Base-by-base conservation (phyloP, 2,888 invertebrate species). In the Periphyllus acericola region DNA sequence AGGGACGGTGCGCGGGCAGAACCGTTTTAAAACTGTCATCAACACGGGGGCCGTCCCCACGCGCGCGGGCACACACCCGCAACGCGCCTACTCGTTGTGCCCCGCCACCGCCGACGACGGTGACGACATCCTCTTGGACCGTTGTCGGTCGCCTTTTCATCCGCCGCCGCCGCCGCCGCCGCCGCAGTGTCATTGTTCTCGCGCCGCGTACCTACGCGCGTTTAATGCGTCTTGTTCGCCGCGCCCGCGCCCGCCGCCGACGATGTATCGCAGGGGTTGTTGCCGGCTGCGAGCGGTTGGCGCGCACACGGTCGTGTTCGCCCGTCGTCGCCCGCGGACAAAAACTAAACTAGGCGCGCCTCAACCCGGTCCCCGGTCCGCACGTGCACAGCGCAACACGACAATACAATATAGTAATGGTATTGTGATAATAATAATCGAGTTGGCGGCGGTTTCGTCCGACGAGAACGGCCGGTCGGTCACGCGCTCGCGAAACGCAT, bases 11-110 rank as follows among this genome's bases (percentile, higher is more conserved):
- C 29, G 25, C 60, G 60, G 19, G 21, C 60, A 21, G 21, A 25
- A 74, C 36, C 55, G 55, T 83, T 83, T 46, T 66, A 60, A 83
- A 83, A 83, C 75, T 83, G 75, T 83, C 83, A 75, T 83, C 83
- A n/a, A 60, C 83, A 75, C 32, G 25, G 55, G 36, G 60, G 21
- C 55, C 25, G 55, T n/a, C 3, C 29, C n/a, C 25, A 3, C n/a
- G n/a, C 25, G 32, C 36, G 21, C 14, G 21, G 21, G n/a, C 29
- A 9, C 6, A 19, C 60, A 6, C 1, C 46, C 68, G 11, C 21
- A 21, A 55, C 14, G 68, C n/a, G 36, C 40, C n/a, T 1, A 25
- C 46, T 9, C 46, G 46, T 46, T 9, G 46, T 9, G 14, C 46
- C 46, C 46, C 75, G 2, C 25, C 17, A 14, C n/a, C 52, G 60